Conservation (phyloP, 2,888 invertebrate genomes). For the Parochlus steinenii region DNA sequence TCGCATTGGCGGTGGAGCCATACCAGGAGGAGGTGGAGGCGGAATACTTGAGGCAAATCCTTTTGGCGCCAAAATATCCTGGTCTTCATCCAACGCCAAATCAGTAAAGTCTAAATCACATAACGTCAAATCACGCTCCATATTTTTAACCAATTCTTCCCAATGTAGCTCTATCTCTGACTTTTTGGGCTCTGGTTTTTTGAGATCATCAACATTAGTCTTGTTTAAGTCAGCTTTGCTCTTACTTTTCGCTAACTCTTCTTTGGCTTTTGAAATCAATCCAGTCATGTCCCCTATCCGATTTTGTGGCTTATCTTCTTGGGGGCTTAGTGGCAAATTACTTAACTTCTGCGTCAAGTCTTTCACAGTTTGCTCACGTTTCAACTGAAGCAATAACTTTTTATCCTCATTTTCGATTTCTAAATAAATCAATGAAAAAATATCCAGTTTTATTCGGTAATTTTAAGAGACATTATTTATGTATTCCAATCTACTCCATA, state of each 20-base stretch:
- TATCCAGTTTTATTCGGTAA: not conserved
- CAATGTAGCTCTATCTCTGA: conserved; percentile 90
- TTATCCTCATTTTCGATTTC: conserved; percentile 42
- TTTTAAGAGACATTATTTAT: conserved; percentile 2
- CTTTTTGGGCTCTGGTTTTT: conserved; percentile 59
- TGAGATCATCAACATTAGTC: conserved; percentile 45
- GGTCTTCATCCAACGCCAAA: conserved; percentile 74
- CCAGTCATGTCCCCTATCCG: conserved; percentile 75
- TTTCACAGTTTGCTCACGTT: conserved; percentile 73
- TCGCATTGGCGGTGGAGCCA: conserved; percentile 30
- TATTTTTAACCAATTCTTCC: conserved; percentile 73
- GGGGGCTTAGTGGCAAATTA: conserved; percentile 38
- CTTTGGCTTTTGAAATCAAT: conserved; percentile 83
- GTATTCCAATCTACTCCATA: no score
- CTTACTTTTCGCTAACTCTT: conserved; percentile 74
- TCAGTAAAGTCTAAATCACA: conserved; percentile 97
- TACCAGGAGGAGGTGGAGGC: conserved; percentile 61
- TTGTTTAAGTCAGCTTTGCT: conserved; percentile 47
- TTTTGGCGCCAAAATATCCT: conserved; percentile 53
- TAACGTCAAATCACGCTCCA: conserved; percentile 59
- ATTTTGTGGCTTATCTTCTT: conserved; percentile 41
- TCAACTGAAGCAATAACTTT: conserved; percentile 48
- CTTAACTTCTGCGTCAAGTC: conserved; percentile 74
- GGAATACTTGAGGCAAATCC: conserved; percentile 49
- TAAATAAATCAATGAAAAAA: conserved; percentile 13